A percentile compares a stretch with the other conserved stretches of the same genome.
Conservation (phyloP, 1,140 invertebrate species). For the Episyrphus balteatus region DNA sequence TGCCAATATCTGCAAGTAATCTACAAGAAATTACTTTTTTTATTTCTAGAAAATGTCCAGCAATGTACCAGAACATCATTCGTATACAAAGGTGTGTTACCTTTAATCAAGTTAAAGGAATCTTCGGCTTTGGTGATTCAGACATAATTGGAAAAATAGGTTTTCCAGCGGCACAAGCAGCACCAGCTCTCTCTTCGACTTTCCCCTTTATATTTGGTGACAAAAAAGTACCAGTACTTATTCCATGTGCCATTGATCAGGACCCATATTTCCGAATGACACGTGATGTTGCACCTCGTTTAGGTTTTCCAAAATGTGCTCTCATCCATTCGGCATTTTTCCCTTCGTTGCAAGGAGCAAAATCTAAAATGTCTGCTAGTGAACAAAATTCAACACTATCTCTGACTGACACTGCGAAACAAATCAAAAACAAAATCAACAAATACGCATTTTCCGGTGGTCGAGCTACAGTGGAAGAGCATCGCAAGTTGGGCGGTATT, state of each 20-base stretch:
- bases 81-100: slow-evolving; percentile 88
- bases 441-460: slow-evolving; percentile 99
- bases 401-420: slow-evolving; percentile 87
- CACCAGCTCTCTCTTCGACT: slow-evolving; percentile 86
- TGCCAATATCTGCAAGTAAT: no score
- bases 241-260: slow-evolving; percentile 99
- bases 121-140: slow-evolving; percentile 96
- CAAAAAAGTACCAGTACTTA: slow-evolving; percentile 76
- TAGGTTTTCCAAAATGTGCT: slow-evolving; percentile 86
- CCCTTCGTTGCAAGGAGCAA: slow-evolving; percentile 89
- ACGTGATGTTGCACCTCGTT: slow-evolving; percentile 83
- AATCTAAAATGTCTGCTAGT: slow-evolving; percentile 97
- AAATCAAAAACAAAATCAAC: slow-evolving; percentile 97
- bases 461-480: slow-evolving; percentile 84
- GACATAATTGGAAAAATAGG: slow-evolving; percentile 94
- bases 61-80: slow-evolving; percentile 88
- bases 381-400: slow-evolving; percentile 91
- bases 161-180: slow-evolving; percentile 94
- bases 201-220: slow-evolving; percentile 91
- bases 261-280: slow-evolving; percentile 99
- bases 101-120: slow-evolving; percentile 90
- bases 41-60: slow-evolving; percentile 57
- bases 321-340: slow-evolving; percentile 91
- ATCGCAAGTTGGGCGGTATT: slow-evolving; percentile 81
- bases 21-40: background rate